These are phyloP conservation scores for Trichopria drosophilae DNA, from an alignment of 2,888 invertebrate genomes.

Conservation along the genomic window DNA sequence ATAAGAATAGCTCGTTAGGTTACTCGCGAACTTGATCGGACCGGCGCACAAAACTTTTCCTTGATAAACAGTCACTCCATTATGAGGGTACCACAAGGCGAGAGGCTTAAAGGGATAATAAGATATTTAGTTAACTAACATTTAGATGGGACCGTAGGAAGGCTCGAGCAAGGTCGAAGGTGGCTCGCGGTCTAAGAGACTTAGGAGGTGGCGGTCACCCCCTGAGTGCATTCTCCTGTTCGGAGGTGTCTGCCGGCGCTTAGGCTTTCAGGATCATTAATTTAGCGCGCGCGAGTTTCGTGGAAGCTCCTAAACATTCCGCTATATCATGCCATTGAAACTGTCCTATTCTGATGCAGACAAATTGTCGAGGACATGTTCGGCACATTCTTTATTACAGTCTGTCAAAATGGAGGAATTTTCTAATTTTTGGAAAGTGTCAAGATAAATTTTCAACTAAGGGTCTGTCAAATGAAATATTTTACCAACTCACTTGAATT, in stretches of 20 bases:
- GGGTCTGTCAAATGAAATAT: no score
- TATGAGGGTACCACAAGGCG: constrained; percentile 33
- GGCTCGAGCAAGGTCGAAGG: constrained; percentile 43
- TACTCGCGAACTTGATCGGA: constrained; percentile 9
- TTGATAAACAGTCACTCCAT: constrained; percentile 33
- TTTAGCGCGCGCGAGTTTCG: constrained; percentile 50
- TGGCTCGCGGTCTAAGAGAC: constrained; percentile 54
- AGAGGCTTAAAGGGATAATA: constrained; percentile 52
- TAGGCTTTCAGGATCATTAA: constrained; percentile 58
- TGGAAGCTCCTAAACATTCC: no score
- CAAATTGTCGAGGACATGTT: no score
- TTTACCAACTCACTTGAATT: no score
- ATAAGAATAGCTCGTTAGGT: no score
- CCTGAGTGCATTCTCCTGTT: constrained; percentile 59
- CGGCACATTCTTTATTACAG: no score
- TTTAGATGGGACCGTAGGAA: constrained; percentile 45
- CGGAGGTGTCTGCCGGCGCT: constrained; percentile 50
- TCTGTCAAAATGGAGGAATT: no score
- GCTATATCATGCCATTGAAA: no score
- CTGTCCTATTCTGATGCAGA: no score
- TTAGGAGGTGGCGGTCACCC: constrained; percentile 57
- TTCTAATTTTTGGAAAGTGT: no score
- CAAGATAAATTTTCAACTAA: no score
- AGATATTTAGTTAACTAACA: constrained; percentile 56
- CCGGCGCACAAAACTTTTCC: constrained; percentile 27